phyloP scores from a whole-genome alignment of 2,797 vertebrate species.

The Novumbra hubbsi region DNA sequence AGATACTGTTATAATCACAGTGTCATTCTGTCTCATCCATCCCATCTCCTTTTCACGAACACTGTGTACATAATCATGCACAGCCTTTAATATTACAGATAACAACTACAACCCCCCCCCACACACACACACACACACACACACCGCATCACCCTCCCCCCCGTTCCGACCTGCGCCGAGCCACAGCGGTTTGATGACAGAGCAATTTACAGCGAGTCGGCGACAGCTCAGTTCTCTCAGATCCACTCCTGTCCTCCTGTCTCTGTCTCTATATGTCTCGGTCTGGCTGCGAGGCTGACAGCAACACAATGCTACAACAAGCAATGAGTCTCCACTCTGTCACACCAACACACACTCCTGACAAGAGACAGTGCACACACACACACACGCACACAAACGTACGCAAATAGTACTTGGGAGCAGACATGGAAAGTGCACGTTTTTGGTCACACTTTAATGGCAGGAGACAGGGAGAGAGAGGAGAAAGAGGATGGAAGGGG shows the following conservation, averaged over 20 bases:
- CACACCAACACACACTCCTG: background rate
- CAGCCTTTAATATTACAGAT: no score
- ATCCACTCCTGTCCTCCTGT: conserved; percentile 42
- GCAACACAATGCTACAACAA: conserved; percentile 38
- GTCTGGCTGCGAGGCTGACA: conserved; percentile 49
- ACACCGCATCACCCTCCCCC: background rate
- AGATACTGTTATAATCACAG: no score
- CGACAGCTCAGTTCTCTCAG: conserved; percentile 66
- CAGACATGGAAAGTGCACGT: background rate
- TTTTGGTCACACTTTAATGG: background rate
- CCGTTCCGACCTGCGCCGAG: conserved; percentile 19
- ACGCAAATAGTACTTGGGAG: background rate
- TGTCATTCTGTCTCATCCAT: no score
- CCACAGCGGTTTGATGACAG: conserved; percentile 28
- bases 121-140: background rate
- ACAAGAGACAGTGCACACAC: background rate
- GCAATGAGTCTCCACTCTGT: conserved; percentile 18
- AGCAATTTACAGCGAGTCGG: conserved; percentile 44
- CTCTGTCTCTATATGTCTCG: conserved; percentile 45
- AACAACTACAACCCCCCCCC: no score
- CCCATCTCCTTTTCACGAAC: no score
- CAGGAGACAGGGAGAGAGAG: background rate
- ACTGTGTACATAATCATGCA: no score
- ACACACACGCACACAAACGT: background rate
- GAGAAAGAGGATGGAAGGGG: background rate